Percentiles rank a stretch among this genome's conserved stretches.
phyloP scores from a whole-genome alignment of 2,888 invertebrate species.

The Ormyrus rosae region DNA sequence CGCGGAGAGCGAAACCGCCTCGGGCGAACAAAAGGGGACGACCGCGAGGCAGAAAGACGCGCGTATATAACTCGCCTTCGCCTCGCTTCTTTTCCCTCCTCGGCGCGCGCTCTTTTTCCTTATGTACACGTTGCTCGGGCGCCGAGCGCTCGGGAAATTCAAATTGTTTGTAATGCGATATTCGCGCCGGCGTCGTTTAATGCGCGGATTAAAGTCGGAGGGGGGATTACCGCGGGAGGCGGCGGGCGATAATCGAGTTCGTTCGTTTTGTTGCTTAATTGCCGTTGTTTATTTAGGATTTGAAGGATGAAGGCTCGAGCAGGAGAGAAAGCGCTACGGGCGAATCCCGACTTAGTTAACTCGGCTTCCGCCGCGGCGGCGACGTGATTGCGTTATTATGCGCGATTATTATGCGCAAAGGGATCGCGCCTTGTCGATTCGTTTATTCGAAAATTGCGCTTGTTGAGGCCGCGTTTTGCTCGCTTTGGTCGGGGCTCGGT shows the following conservation, averaged over 20 bases:
- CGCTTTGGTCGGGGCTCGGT: too few relatives aligned
- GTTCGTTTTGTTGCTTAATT: constrained; percentile 52
- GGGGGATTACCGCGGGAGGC: neutral
- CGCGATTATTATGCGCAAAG: constrained; percentile 39
- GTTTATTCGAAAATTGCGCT: constrained; percentile 26
- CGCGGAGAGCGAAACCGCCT: constrained; percentile 8
- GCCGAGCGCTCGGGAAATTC: constrained; percentile 44
- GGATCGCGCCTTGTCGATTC: constrained; percentile 7
- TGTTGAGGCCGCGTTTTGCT: neutral
- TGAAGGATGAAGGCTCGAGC: constrained; percentile 35
- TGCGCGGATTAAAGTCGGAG: constrained; percentile 39
- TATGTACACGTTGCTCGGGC: neutral
- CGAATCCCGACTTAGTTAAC: constrained; percentile 41
- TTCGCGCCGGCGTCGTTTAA: constrained; percentile 34
- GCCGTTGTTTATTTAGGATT: constrained; percentile 54
- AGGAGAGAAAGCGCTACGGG: neutral
- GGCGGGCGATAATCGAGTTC: constrained; percentile 50
- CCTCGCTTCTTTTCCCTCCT: neutral
- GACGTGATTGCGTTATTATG: constrained; percentile 48
- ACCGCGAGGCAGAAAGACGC: neutral
- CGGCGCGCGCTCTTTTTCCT: neutral
- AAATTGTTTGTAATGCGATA: constrained; percentile 53
- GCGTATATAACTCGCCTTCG: neutral
- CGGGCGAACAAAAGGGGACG: constrained; percentile 39
- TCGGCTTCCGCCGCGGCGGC: constrained; percentile 21